phyloP scores from a whole-genome alignment of 2,888 invertebrate species.

The Spodoptera exigua region DNA sequence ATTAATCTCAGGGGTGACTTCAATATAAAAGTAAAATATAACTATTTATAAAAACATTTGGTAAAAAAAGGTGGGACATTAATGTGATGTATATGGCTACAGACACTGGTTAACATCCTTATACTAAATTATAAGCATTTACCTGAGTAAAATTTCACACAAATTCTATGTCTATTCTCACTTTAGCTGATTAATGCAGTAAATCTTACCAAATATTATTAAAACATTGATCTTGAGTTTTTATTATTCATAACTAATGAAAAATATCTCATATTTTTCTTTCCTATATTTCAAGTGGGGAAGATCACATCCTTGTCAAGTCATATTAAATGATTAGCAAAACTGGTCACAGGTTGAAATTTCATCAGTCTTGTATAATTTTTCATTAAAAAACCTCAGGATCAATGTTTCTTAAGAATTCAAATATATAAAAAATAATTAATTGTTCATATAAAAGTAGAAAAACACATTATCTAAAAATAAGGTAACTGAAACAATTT shows the following conservation, averaged over 20 bases:
- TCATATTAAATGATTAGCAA: slow-evolving; percentile 1
- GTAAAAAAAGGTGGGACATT: slow-evolving; percentile 37
- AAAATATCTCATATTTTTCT: slow-evolving; percentile 1
- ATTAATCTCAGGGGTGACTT: slow-evolving; percentile 11
- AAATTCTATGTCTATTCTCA: slow-evolving; percentile 47
- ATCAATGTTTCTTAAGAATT: slow-evolving; percentile 28
- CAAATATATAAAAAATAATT: slow-evolving; percentile 22
- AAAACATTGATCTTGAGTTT: slow-evolving; percentile 46
- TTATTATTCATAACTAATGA: neutral
- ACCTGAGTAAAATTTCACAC: slow-evolving; percentile 32
- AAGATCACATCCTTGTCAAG: too few relatives aligned
- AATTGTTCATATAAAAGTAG: slow-evolving; percentile 51
- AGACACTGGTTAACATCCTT: slow-evolving; percentile 29
- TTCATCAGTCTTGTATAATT: slow-evolving; percentile 31
- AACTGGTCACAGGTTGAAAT: slow-evolving; percentile 1
- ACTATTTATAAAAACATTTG: slow-evolving; percentile 41
- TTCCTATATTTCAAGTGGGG: too few relatives aligned
- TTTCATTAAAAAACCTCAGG: slow-evolving; percentile 33
- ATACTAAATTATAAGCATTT: slow-evolving; percentile 26
- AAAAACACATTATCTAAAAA: slow-evolving; percentile 51
- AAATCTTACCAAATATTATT: slow-evolving; percentile 36
- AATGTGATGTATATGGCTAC: slow-evolving; percentile 30
- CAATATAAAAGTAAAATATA: slow-evolving; percentile 17
- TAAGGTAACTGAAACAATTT: slow-evolving; percentile 60
- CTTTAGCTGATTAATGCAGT: slow-evolving; percentile 37